Conservation (phyloP, 2,113 vertebrate species). For the Cephalophus harveyi region DNA sequence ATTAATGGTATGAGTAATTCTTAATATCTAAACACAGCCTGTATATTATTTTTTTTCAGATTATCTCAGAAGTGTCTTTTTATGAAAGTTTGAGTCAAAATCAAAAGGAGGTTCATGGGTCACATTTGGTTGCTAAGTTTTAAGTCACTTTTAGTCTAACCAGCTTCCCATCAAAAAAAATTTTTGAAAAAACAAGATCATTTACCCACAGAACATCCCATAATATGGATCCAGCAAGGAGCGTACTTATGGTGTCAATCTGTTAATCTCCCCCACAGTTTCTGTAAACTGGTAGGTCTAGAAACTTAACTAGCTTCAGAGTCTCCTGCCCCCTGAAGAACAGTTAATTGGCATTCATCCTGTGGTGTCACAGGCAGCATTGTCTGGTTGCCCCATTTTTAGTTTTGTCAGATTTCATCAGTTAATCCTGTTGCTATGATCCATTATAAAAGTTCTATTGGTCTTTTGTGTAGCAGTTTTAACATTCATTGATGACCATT, state of each 20-base stretch:
- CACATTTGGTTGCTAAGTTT: not conserved
- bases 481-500: not conserved
- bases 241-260: not conserved
- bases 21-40: not conserved
- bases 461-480: not conserved
- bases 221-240: not conserved
- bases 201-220: not conserved
- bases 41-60: not conserved
- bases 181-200: not conserved
- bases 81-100: not conserved
- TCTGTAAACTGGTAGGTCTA: not conserved
- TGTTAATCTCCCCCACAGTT: not conserved
- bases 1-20: not conserved
- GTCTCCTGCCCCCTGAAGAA: not conserved
- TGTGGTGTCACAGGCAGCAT: accelerated
- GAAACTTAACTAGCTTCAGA: not conserved
- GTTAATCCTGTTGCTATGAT: not conserved
- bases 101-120: not conserved
- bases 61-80: not conserved
- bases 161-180: not conserved
- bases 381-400: not conserved
- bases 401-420: not conserved
- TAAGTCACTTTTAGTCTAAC: not conserved
- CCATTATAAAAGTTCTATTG: not conserved
- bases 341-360: not conserved